Conservation (phyloP, 2,888 invertebrate genomes). For the Eumerus sabulonum region DNA sequence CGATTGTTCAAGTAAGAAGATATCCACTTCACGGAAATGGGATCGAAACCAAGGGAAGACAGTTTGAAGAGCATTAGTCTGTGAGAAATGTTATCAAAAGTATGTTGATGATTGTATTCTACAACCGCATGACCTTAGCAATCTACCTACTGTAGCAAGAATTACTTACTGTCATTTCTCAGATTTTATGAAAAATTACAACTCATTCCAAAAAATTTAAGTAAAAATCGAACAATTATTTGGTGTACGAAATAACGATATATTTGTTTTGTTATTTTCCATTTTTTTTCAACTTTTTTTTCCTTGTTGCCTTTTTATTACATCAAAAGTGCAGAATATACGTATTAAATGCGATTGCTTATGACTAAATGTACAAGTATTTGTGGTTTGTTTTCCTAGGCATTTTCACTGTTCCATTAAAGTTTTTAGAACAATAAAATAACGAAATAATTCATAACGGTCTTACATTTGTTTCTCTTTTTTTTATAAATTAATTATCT, state of each 20-base stretch:
- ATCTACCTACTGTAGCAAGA: too few species aligned
- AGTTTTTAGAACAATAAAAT: background rate
- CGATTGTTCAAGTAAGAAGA: too few species aligned
- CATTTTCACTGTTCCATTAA: slow-evolving; percentile 28
- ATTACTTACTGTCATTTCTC: too few species aligned
- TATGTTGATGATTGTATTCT: too few species aligned
- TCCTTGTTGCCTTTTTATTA: slow-evolving; percentile 61
- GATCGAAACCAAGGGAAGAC: too few species aligned
- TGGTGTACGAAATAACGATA: slow-evolving; percentile 70
- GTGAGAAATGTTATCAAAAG: too few species aligned
- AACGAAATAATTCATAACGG: slow-evolving; percentile 6
- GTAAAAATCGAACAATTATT: slow-evolving; percentile 13
- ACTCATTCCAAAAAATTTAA: too few species aligned
- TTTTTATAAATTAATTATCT: too few species aligned
- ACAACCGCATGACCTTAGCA: too few species aligned
- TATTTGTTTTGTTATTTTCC: slow-evolving; percentile 61
- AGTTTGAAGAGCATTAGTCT: too few species aligned
- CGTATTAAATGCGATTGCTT: slow-evolving; percentile 59
- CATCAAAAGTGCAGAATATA: slow-evolving; percentile 71
- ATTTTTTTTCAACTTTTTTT: slow-evolving; percentile 30
- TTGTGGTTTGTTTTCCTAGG: slow-evolving; percentile 50
- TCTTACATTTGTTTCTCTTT: slow-evolving; percentile 12
- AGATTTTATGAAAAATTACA: too few species aligned
- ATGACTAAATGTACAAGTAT: slow-evolving; percentile 57
- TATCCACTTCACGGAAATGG: too few species aligned